Percentiles rank a stretch among this genome's conserved stretches.
phyloP scores from a whole-genome alignment of 1,140 invertebrate genomes.

The fruit fly (Drosophila melanogaster) region DNA sequence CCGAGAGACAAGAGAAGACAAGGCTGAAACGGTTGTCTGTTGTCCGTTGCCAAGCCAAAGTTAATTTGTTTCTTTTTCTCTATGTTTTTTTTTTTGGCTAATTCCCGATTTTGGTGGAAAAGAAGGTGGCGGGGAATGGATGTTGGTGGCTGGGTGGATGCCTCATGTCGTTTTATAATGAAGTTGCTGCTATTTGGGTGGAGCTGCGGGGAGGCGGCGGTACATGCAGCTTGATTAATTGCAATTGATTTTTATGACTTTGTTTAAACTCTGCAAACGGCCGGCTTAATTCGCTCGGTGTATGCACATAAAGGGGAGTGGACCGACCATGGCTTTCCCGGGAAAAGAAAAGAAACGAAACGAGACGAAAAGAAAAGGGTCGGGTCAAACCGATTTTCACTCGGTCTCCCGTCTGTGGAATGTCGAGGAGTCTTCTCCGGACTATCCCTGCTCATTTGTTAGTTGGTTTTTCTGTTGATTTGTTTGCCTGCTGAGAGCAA shows the following conservation, averaged over 20 bases:
- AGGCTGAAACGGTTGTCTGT: slow-evolving; percentile 33
- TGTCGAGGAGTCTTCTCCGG: slow-evolving; percentile 22
- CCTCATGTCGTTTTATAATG: slow-evolving; percentile 51
- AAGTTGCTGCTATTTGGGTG: slow-evolving; percentile 30
- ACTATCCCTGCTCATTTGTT: background rate
- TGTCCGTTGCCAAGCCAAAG: slow-evolving; percentile 36
- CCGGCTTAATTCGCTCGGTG: slow-evolving; percentile 28
- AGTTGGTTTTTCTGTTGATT: background rate
- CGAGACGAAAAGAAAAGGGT: background rate
- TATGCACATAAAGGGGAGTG: background rate
- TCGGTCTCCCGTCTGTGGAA: slow-evolving; percentile 20
- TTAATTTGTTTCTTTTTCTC: slow-evolving; percentile 41
- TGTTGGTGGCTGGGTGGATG: slow-evolving; percentile 25
- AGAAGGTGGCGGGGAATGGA: background rate
- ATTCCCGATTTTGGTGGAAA: background rate
- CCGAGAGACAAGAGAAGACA: slow-evolving; percentile 34
- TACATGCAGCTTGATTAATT: slow-evolving; percentile 60
- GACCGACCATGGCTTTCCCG: slow-evolving; percentile 23
- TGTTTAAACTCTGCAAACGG: slow-evolving; percentile 47
- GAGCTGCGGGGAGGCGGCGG: background rate
- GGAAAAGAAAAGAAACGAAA: slow-evolving; percentile 16
- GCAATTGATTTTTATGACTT: slow-evolving; percentile 73
- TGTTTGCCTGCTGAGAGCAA: slow-evolving; percentile 44
- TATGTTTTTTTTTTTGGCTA: slow-evolving; percentile 25
- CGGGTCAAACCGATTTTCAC: slow-evolving; percentile 47